Evolutionary conservation across 2,113 vertebrate genomes (phyloP).

Genomic region (Gasterosteus nipponicus): DNA sequence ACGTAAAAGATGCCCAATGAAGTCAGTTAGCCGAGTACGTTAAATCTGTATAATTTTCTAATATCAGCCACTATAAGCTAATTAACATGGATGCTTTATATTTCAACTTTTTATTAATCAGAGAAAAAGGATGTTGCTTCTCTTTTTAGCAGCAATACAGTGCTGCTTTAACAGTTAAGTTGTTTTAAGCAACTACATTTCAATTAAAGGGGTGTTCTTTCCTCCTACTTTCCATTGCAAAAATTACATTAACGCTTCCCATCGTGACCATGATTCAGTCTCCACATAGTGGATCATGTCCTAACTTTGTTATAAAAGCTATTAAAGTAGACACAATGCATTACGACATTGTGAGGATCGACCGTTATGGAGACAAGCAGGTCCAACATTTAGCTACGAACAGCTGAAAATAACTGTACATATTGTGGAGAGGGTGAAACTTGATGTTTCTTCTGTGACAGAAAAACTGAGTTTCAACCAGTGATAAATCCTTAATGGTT

Average conservation of each 20-base stretch:
- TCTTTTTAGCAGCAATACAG: neutral
- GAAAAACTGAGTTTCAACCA: neutral
- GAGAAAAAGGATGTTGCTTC: neutral
- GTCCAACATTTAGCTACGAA: conserved; percentile 19
- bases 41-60: neutral
- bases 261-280: conserved; percentile 44
- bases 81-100: neutral
- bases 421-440: conserved; percentile 2
- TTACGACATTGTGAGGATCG: conserved; percentile 21
- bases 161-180: neutral
- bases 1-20: neutral
- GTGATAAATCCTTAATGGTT: neutral
- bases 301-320: conserved; percentile 66
- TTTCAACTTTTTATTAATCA: neutral
- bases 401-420: neutral
- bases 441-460: neutral
- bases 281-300: conserved; percentile 52
- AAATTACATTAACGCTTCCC: conserved; percentile 36
- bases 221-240: neutral
- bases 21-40: neutral
- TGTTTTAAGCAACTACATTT: neutral
- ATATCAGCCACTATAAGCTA: neutral
- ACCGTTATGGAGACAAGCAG: conserved; percentile 12
- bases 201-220: neutral
- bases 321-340: conserved; percentile 54